Base-by-base conservation (phyloP, 2,113 vertebrate genomes). In the Mesoclemmys tuberculata region DNA sequence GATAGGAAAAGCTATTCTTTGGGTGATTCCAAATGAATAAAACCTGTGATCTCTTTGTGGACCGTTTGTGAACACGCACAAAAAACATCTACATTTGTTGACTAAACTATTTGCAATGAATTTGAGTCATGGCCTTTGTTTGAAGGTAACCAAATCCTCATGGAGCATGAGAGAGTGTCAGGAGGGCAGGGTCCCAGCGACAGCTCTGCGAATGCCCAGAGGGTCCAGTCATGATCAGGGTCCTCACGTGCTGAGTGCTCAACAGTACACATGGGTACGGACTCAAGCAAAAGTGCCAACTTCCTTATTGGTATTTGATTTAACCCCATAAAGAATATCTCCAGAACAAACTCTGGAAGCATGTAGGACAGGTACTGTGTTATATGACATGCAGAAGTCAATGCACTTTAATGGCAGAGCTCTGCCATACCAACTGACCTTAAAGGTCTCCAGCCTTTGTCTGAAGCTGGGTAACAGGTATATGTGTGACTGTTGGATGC, bases 121-220 rank as follows among this genome's bases (percentile, higher is more conserved):
- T 80, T 44, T 48, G 79, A 35, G n/a, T 55, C 1, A 0, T 0
- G 0, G 83, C 55, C 84, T 83, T 93, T 48, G 38, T 74, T 74
- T 41, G n/a, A 38, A 52, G 77, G 88, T 64, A 61, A 81, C 13
- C 0, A 0, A 4, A 21, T 44, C 46, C 84, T 91, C 41, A 82
- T 86, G 78, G 81, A 68, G 84, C 84, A 26, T 24, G n/a, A 74
- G n/a, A 41, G 71, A 11, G 5, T 82, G 38, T 81, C 3, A 0
- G 35, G 64, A n/a, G 78, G 79, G 68, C 1, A 0, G 58, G 0
- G 0, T 41, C 82, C 29, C 82, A 3, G 1, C 52, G 9, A 41
- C 14, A 41, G 41, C 24, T 51, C n/a, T n/a, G 48, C 55, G 13
- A 6, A 55, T 92, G 68, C 21, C 38, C 19, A 41, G 68, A n/a